phyloP scores from a whole-genome alignment of 1,140 invertebrate genomes.

The Theocolax elegans region DNA sequence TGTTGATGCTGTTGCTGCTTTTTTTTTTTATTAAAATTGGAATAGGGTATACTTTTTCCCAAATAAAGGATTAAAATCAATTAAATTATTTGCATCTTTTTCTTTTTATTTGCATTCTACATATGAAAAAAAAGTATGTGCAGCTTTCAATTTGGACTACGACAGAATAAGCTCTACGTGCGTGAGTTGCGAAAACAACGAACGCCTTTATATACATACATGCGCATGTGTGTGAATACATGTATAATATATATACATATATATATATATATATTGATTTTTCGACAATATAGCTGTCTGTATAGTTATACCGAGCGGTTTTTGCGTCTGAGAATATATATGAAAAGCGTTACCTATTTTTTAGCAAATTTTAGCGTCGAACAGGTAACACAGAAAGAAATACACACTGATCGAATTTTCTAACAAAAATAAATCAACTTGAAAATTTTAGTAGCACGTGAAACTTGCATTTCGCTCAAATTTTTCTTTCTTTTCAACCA shows the following conservation, averaged over 20 bases:
- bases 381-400: not conserved
- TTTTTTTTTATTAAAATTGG: too few relatives aligned
- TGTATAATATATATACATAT: too few relatives aligned
- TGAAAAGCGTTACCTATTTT: constrained; percentile 18
- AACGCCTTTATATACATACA: constrained; percentile 23
- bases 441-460: not conserved
- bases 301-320: constrained; percentile 13
- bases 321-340: constrained; percentile 8
- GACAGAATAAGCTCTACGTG: constrained; percentile 28
- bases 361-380: not conserved
- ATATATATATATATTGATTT: too few relatives aligned
- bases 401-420: not conserved
- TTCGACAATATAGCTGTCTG: too few relatives aligned
- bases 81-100: constrained; percentile 7
- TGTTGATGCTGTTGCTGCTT: too few relatives aligned
- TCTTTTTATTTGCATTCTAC: not conserved
- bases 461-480: too few relatives aligned
- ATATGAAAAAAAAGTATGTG: not conserved
- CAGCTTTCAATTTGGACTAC: constrained; percentile 17
- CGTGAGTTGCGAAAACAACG: constrained; percentile 36
- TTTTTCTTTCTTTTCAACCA: too few relatives aligned
- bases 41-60: too few relatives aligned
- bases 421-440: not conserved
- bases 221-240: too few relatives aligned
- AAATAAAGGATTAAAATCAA: constrained; percentile 1